Conservation (phyloP, 2,797 vertebrate genomes). For the Oreortyx pictus region DNA sequence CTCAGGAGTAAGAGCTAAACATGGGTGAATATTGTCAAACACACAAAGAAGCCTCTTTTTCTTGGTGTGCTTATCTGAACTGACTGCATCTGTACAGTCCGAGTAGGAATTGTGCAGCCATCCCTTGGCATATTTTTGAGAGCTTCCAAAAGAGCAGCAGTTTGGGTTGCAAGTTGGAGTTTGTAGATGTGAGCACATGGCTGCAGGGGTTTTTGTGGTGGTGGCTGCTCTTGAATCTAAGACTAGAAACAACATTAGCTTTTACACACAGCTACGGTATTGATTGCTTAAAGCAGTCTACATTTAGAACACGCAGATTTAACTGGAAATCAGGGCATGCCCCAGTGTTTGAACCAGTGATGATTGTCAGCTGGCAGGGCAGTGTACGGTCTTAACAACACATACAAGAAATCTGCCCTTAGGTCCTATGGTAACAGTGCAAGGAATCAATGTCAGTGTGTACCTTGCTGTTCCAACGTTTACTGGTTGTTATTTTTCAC, state of each 20-base stretch:
- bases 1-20: not conserved
- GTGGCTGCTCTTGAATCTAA: not conserved
- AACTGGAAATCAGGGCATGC: conserved; percentile 14
- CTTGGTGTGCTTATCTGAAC: not conserved
- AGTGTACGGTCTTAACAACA: no score
- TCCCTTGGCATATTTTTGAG: not conserved
- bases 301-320: not conserved
- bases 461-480: not conserved
- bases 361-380: not conserved
- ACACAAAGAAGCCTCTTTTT: not conserved
- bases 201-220: not conserved
- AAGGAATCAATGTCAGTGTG: not conserved
- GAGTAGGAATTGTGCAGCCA: not conserved
- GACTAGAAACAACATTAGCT: not conserved
- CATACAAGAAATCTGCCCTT: not conserved
- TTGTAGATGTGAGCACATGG: not conserved
- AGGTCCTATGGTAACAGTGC: not conserved
- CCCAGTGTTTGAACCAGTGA: not conserved
- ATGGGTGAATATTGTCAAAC: not conserved
- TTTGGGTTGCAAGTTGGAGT: not conserved
- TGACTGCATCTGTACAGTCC: not conserved
- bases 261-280: not conserved
- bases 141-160: not conserved
- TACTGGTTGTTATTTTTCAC: not conserved
- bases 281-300: conserved; percentile 15